Evolutionary conservation across 2,797 vertebrate genomes (phyloP).

Genomic region (Peromyscus melanophrys): DNA sequence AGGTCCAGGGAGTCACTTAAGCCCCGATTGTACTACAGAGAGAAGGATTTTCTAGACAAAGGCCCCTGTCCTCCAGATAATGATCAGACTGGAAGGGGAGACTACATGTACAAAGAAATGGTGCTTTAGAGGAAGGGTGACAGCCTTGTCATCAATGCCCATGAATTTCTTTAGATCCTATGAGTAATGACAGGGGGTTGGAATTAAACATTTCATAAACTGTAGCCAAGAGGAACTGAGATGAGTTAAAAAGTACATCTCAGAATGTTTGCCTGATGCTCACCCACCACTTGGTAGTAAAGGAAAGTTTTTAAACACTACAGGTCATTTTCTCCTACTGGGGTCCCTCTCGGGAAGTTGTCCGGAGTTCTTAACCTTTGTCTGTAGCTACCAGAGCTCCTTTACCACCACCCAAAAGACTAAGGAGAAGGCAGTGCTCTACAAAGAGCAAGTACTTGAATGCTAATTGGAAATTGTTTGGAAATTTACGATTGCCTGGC

Average conservation of each 20-base stretch:
- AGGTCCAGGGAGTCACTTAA: constrained; percentile 91
- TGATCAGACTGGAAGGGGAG: constrained; percentile 94
- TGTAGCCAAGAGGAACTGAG: constrained; percentile 85
- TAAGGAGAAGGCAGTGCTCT: constrained; percentile 27
- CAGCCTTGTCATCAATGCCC: constrained; percentile 87
- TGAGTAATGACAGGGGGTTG: constrained; percentile 88
- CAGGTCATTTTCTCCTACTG: neutral
- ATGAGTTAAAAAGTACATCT: constrained; percentile 84
- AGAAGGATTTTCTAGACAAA: constrained; percentile 94
- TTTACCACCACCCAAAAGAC: constrained; percentile 40
- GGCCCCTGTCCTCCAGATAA: constrained; percentile 94
- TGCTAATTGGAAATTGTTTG: constrained; percentile 72
- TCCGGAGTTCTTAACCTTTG: constrained; percentile 7
- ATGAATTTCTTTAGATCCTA: constrained; percentile 89
- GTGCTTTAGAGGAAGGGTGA: constrained; percentile 88
- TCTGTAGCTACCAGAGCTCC: constrained; percentile 9
- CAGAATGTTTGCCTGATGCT: constrained; percentile 32
- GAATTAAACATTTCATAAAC: constrained; percentile 88
- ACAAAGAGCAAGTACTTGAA: constrained; percentile 49
- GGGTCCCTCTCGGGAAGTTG: neutral
- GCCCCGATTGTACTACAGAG: constrained; percentile 95
- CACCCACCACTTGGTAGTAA: constrained; percentile 23
- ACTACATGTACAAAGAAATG: constrained; percentile 90
- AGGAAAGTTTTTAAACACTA: constrained; percentile 49
- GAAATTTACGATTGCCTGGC: constrained; percentile 61